phyloP scores from a whole-genome alignment of 2,797 vertebrate species.

The Lepus townsendii region DNA sequence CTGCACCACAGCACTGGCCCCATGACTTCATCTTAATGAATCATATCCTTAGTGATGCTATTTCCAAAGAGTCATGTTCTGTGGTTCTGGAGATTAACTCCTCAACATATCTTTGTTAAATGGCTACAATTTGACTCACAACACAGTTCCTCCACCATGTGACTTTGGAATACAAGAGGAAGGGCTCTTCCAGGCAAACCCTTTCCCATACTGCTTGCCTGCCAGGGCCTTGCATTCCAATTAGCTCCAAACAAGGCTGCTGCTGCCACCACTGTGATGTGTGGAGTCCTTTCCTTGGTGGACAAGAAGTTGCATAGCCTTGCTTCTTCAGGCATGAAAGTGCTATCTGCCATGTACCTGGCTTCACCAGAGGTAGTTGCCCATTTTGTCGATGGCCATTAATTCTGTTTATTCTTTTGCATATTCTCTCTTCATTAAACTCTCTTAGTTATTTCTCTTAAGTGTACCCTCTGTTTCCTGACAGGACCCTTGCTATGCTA shows the following conservation, averaged over 20 bases:
- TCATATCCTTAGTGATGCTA: background rate
- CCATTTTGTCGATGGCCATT: background rate
- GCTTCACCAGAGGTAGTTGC: background rate
- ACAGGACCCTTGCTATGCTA: background rate
- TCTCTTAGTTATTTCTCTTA: background rate
- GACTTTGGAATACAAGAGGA: too few species aligned
- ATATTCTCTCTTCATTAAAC: background rate
- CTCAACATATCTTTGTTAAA: background rate
- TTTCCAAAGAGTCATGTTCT: background rate
- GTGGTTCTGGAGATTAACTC: background rate
- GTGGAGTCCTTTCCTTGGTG: too few species aligned
- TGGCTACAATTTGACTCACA: background rate
- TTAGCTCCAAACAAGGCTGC: too few species aligned
- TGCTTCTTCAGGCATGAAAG: background rate
- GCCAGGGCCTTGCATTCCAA: too few species aligned
- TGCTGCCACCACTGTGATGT: too few species aligned
- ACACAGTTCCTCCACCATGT: too few species aligned
- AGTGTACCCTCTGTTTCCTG: background rate
- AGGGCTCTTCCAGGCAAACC: too few species aligned
- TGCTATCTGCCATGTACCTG: background rate
- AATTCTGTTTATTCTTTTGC: background rate
- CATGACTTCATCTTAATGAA: background rate
- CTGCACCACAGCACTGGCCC: too few species aligned
- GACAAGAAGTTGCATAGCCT: background rate
- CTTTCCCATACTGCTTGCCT: too few species aligned